Evolutionary conservation across 1,140 invertebrate genomes (phyloP).

Genomic region (Sycobia sp.): DNA sequence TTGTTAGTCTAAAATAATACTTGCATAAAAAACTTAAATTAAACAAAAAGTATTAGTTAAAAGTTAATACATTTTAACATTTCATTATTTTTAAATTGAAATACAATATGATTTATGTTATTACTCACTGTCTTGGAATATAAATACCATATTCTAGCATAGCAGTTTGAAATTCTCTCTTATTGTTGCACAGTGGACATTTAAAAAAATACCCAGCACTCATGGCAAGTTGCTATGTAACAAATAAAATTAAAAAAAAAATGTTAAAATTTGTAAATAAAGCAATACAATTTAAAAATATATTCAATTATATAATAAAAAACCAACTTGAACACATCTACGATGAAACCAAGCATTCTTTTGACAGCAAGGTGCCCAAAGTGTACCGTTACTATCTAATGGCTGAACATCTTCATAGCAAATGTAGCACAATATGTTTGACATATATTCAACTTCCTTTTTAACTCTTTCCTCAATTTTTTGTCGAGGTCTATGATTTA

Average conservation of each 20-base stretch:
- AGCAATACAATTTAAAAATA: too few relatives aligned
- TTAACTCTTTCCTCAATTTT: conserved; percentile 51
- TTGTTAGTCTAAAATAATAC: too few relatives aligned
- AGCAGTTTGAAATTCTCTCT: conserved; percentile 63
- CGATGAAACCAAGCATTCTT: conserved; percentile 69
- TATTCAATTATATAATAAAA: conserved; percentile 2
- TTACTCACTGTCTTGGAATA: conserved; percentile 67
- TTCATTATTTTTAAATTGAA: not conserved
- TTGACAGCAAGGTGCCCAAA: conserved; percentile 69
- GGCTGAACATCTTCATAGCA: conserved; percentile 64
- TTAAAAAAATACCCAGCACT: conserved; percentile 74
- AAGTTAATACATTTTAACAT: not conserved
- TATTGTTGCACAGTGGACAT: conserved; percentile 72
- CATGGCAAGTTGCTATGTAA: conserved; percentile 60
- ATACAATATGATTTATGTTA: not conserved
- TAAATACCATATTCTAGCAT: conserved; percentile 71
- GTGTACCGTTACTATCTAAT: conserved; percentile 50
- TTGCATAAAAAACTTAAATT: too few relatives aligned
- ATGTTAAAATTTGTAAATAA: too few relatives aligned
- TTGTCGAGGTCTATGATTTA: conserved; percentile 65
- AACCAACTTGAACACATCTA: conserved; percentile 66
- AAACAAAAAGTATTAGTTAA: too few relatives aligned
- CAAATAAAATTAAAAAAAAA: conserved; percentile 1
- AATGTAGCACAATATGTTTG: conserved; percentile 60
- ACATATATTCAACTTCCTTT: conserved; percentile 39